Percentiles rank a stretch among this genome's conserved stretches.
Conservation (phyloP, 2,888 invertebrate species). For the Eupithecia exiguata region DNA sequence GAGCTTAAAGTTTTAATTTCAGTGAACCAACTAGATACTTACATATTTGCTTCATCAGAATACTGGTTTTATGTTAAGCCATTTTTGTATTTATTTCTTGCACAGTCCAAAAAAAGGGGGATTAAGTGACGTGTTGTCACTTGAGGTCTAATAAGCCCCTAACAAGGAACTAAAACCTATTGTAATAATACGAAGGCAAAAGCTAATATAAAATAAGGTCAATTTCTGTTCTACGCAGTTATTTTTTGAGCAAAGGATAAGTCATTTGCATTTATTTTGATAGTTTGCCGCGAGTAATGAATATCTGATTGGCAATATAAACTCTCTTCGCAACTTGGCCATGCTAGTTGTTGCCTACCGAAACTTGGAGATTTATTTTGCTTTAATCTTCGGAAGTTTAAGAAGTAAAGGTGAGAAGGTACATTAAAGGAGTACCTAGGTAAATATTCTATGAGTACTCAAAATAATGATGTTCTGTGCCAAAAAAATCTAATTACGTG, state of each 20-base stretch:
- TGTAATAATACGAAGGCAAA: background rate
- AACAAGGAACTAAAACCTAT: background rate
- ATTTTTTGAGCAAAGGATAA: slow-evolving; percentile 13
- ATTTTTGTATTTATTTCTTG: too few relatives aligned
- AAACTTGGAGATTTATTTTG: slow-evolving; percentile 40
- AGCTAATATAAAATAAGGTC: background rate
- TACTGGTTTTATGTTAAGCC: too few relatives aligned
- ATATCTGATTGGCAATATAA: slow-evolving; percentile 42
- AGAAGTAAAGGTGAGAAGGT: background rate
- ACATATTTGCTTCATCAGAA: too few relatives aligned
- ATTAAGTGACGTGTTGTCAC: too few relatives aligned
- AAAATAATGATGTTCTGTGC: background rate
- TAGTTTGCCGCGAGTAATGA: slow-evolving; percentile 38
- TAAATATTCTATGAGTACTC: background rate
- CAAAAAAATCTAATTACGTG: background rate
- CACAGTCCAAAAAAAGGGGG: too few relatives aligned
- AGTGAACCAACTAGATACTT: too few relatives aligned
- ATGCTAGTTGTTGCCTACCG: slow-evolving; percentile 36
- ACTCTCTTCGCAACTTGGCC: slow-evolving; percentile 37
- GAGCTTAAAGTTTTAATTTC: too few relatives aligned
- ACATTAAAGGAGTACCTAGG: background rate
- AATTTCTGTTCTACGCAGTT: background rate
- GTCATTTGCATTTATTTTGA: slow-evolving; percentile 37
- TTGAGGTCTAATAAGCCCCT: too few relatives aligned
- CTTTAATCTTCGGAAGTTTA: slow-evolving; percentile 25